Evolutionary conservation across 2,113 vertebrate species (phyloP).

Genomic region (Reinhardtius hippoglossoides): DNA sequence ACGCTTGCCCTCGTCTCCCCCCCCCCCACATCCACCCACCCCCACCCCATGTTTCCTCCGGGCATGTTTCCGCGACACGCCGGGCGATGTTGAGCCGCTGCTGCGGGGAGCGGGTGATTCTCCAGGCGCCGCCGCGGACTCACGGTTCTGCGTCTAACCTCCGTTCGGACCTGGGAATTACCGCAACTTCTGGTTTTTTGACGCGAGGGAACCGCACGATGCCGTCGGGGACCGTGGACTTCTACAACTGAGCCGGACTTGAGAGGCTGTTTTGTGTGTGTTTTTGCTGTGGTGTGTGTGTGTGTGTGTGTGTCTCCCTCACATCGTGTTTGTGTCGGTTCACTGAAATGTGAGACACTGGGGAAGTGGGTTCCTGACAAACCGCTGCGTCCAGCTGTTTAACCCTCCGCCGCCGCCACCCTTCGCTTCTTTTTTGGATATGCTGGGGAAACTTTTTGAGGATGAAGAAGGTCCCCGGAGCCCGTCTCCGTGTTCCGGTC

Average conservation of each 20-base stretch:
- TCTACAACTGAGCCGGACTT: conserved; percentile 18
- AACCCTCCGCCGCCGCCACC: neutral
- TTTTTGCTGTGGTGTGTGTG: too few relatives aligned
- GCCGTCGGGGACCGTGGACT: neutral
- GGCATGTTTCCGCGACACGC: conserved; percentile 43
- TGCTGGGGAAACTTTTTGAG: conserved; percentile 68
- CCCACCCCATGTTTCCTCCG: neutral
- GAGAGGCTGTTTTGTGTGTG: conserved; percentile 15
- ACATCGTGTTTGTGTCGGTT: neutral
- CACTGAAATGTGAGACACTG: conserved; percentile 56
- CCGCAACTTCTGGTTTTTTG: conserved; percentile 33
- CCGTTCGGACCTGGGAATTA: conserved; percentile 21
- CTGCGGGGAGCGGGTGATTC: conserved; percentile 29
- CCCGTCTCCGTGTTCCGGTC: conserved; percentile 7
- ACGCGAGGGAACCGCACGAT: neutral
- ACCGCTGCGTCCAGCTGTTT: conserved; percentile 40
- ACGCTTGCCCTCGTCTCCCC: conserved; percentile 7
- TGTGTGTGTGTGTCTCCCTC: neutral
- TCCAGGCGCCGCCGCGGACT: conserved; percentile 1
- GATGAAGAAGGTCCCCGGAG: conserved; percentile 73
- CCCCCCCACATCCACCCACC: too few relatives aligned
- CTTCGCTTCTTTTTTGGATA: conserved; percentile 10
- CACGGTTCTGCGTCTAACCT: neutral
- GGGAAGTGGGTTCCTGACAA: conserved; percentile 39
- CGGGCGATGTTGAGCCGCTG: conserved; percentile 40